phyloP scores from a whole-genome alignment of 1,140 invertebrate genomes.

The Pseudomyrmex pallidus region DNA sequence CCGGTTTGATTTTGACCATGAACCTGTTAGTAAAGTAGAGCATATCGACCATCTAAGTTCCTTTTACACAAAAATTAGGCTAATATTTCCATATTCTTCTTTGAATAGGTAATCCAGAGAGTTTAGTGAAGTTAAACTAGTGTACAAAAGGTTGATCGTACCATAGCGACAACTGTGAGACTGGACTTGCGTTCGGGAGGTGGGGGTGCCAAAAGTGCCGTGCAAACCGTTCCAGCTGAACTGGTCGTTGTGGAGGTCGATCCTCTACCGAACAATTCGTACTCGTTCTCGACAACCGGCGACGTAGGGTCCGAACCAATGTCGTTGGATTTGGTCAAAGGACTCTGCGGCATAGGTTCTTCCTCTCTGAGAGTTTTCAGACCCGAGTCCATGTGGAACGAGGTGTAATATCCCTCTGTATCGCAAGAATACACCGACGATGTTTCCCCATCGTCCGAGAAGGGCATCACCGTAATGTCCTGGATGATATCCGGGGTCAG shows the following conservation, averaged over 20 bases:
- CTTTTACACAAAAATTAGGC: background rate
- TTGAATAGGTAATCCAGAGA: background rate
- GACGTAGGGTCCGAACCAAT: slow-evolving; percentile 85
- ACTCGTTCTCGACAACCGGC: slow-evolving; percentile 91
- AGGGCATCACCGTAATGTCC: slow-evolving; percentile 88
- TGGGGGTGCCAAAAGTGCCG: slow-evolving; percentile 90
- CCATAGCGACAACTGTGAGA: slow-evolving; percentile 84
- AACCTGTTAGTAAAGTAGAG: slow-evolving; percentile 79
- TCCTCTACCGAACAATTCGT: slow-evolving; percentile 94
- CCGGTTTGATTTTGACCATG: slow-evolving; percentile 87
- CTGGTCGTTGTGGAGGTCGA: slow-evolving; percentile 95
- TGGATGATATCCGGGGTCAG: slow-evolving; percentile 91
- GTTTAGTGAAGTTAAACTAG: background rate
- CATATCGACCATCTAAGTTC: background rate
- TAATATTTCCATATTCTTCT: too few relatives aligned
- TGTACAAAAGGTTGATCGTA: slow-evolving; percentile 46
- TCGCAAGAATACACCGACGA: slow-evolving; percentile 98
- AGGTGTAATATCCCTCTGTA: slow-evolving; percentile 98
- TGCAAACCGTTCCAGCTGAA: slow-evolving; percentile 95
- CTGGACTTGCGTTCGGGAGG: slow-evolving; percentile 91
- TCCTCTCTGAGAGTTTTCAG: slow-evolving; percentile 94
- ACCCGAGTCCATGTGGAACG: slow-evolving; percentile 98
- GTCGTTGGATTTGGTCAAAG: slow-evolving; percentile 78
- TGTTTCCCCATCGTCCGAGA: slow-evolving; percentile 94
- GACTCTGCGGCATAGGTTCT: slow-evolving; percentile 85